Conservation (phyloP, 2,797 vertebrate genomes). For the Triplophysa yarkandensis region DNA sequence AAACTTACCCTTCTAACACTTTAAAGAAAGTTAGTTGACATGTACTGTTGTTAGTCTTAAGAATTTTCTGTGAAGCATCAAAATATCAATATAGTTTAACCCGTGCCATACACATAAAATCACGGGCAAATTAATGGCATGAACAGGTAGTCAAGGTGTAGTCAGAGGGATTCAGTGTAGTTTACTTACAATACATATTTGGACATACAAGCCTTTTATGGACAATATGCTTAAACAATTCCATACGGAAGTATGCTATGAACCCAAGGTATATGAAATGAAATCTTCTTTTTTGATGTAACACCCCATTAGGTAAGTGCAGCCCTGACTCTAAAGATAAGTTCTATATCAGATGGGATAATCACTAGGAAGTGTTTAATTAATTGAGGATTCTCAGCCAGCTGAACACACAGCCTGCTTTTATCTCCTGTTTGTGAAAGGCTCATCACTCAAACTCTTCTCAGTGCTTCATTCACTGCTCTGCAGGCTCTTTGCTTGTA, state of each 20-base stretch:
- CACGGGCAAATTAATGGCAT: too few species aligned
- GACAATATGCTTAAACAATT: too few species aligned
- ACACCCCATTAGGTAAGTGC: constrained; percentile 28
- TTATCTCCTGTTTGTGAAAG: constrained; percentile 47
- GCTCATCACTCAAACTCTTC: constrained; percentile 39
- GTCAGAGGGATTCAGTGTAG: too few species aligned
- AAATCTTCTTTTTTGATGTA: constrained; percentile 33
- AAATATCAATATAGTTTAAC: too few species aligned
- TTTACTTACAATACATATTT: too few species aligned
- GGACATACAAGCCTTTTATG: too few species aligned
- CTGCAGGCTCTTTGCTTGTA: constrained; percentile 17
- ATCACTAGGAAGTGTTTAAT: constrained; percentile 53
- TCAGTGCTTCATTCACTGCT: constrained; percentile 17
- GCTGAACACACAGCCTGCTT: constrained; percentile 42
- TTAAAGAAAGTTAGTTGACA: too few species aligned
- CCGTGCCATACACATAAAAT: too few species aligned
- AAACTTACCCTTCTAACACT: too few species aligned
- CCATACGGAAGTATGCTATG: neutral
- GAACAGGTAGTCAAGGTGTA: too few species aligned
- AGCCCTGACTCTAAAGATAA: constrained; percentile 44
- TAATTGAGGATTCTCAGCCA: constrained; percentile 47
- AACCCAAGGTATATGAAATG: neutral
- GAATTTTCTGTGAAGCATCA: too few species aligned
- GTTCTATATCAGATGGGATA: constrained; percentile 48
- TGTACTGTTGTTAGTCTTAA: too few species aligned